Evolutionary conservation across 2,888 invertebrate genomes (phyloP).

Genomic region (Tethea ocularis): DNA sequence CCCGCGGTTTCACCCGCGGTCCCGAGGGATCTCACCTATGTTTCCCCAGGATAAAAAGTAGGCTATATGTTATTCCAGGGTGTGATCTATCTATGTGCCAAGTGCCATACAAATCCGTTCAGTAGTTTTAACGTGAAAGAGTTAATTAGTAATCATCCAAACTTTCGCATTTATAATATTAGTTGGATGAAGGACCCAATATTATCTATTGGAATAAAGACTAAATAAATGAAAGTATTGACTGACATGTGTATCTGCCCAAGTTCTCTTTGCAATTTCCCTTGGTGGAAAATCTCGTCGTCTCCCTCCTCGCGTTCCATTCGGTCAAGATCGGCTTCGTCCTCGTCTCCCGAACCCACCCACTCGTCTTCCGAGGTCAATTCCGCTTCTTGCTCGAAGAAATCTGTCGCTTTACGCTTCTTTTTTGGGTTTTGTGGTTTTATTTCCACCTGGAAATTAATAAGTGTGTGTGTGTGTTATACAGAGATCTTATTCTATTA

Average conservation of each 20-base stretch:
- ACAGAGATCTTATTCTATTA: too few relatives aligned
- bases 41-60: too few relatives aligned
- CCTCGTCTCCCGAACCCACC: slow-evolving; percentile 93
- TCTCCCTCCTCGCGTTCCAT: slow-evolving; percentile 94
- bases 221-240: background rate
- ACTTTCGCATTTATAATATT: too few relatives aligned
- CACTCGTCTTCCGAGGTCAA: slow-evolving; percentile 94
- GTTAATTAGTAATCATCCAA: too few relatives aligned
- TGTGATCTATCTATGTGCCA: too few relatives aligned
- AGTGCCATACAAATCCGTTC: too few relatives aligned
- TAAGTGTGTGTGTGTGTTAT: background rate
- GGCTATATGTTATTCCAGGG: too few relatives aligned
- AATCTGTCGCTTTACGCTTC: slow-evolving; percentile 85
- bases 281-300: slow-evolving; percentile 91
- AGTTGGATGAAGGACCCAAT: too few relatives aligned
- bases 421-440: slow-evolving; percentile 53
- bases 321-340: slow-evolving; percentile 90
- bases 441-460: slow-evolving; percentile 58
- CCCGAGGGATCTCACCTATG: too few relatives aligned
- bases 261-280: slow-evolving; percentile 89
- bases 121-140: too few relatives aligned
- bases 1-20: too few relatives aligned
- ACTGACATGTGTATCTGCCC: slow-evolving; percentile 93
- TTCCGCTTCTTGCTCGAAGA: slow-evolving; percentile 96
- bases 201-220: background rate